Conservation (phyloP, 53 echinoderm and acorn worm species). For the Apostichopus leukothele region DNA sequence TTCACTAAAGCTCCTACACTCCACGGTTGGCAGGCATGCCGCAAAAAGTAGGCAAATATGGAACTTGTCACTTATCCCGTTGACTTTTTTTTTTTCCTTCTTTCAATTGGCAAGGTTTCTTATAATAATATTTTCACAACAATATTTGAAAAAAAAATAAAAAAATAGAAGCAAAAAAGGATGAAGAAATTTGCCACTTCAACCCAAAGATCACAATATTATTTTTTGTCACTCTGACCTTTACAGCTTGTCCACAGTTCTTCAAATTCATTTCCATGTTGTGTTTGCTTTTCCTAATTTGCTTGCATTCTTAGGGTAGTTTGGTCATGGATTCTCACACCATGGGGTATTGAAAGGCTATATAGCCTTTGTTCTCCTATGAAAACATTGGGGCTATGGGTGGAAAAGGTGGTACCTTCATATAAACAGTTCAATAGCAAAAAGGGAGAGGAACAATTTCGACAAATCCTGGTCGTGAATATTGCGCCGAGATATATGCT, state of each 20-base stretch:
- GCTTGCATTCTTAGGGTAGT: conserved; percentile 4
- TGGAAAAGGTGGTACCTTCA: too few species aligned
- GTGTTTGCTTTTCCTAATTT: conserved; percentile 36
- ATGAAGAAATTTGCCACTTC: not conserved
- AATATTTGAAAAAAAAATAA: not conserved
- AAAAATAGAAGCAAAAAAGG: too few species aligned
- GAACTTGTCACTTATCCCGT: too few species aligned
- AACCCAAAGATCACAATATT: not conserved
- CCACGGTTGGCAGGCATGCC: too few species aligned
- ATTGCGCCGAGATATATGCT: too few species aligned
- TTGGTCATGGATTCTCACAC: not conserved
- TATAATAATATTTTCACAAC: conserved; percentile 17
- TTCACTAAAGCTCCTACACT: too few species aligned
- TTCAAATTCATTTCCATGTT: conserved; percentile 1
- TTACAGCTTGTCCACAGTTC: conserved; percentile 23
- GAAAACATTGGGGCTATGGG: conserved; percentile 5
- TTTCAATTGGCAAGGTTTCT: not conserved
- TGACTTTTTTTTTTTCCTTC: too few species aligned
- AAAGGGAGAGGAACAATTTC: too few species aligned
- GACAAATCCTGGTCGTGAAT: too few species aligned
- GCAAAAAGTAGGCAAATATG: too few species aligned
- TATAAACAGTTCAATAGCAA: too few species aligned
- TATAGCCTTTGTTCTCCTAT: conserved; percentile 36
- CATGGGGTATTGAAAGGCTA: conserved; percentile 12
- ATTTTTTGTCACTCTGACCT: conserved; percentile 12